phyloP scores from a whole-genome alignment of 2,888 invertebrate genomes.

The Xiphydria camelus region DNA sequence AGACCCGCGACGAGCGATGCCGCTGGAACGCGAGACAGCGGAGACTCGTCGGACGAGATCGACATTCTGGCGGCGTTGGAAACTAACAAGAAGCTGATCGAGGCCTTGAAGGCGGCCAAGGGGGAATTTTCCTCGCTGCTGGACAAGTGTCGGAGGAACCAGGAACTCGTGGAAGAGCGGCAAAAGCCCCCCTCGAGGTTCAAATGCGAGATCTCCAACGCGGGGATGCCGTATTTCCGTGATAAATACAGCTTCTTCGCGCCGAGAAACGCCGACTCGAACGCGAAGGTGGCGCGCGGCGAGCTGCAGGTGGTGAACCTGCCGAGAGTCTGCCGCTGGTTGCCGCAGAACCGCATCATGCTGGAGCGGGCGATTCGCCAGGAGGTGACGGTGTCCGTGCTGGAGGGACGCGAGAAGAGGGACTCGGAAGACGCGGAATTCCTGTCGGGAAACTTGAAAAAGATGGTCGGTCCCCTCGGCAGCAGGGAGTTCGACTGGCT shows the following conservation, averaged over 20 bases:
- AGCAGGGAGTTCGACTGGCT: constrained; percentile 64
- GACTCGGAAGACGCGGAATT: constrained; percentile 2
- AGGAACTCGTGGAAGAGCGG: constrained; percentile 9
- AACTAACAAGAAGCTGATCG: constrained; percentile 15
- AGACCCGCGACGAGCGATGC: constrained; percentile 49
- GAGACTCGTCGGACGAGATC: no score
- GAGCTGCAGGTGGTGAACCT: constrained; percentile 47
- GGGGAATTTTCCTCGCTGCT: constrained; percentile 15
- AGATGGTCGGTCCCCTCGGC: constrained; percentile 36
- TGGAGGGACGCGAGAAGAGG: no score
- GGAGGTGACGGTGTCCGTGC: constrained; percentile 51
- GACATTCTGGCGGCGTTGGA: neutral
- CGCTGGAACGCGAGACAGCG: no score
- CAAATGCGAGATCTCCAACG: constrained; percentile 40
- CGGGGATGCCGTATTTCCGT: constrained; percentile 72
- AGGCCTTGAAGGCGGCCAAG: constrained; percentile 8
- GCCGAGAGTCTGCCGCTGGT: constrained; percentile 53
- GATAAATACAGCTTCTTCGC: constrained; percentile 62
- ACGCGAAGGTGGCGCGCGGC: constrained; percentile 51
- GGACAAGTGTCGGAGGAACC: constrained; percentile 17
- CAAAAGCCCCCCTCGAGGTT: constrained; percentile 33
- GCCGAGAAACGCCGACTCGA: constrained; percentile 66
- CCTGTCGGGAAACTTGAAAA: constrained; percentile 30
- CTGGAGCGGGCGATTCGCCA: constrained; percentile 60
- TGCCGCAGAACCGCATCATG: constrained; percentile 62